Base-by-base conservation (phyloP, 2,113 vertebrate species). In the Tinamus guttatus region DNA sequence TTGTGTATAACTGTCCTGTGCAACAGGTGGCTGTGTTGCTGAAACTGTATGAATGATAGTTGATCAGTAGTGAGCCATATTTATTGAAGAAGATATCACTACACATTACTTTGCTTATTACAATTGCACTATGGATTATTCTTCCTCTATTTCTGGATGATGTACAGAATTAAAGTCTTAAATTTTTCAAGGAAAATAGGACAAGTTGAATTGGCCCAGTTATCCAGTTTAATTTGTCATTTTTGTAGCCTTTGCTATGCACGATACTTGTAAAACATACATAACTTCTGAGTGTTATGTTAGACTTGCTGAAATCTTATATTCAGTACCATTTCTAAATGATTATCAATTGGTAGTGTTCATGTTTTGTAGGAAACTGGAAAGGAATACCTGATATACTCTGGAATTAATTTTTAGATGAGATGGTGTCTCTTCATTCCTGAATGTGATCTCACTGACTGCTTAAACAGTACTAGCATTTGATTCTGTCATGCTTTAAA, bases 41-140 rank as follows among this genome's bases (percentile, higher is more conserved):
- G 92, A 83, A 95, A 82, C 75, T 80, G 87, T 92, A 80, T 64
- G 76, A 77, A 91, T 78, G 95, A 89, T 89, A 94, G 83, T 82
- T 85, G 96, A 93, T 93, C 90, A 91, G 87, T 95, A 96, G 97
- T 95, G 97, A 98, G 97, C 97, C 98, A 97, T 98, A 97, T 98
- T 97, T 98, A 96, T 96, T 97, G 67, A 68, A 43, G 86, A 96
- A 94, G 92, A 94, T 91, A 94, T 93, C 97, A 97, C 96, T 97
- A 97, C 96, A 75, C 96, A 76, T 95, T 91, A 93, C 81, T 73
- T 89, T 97, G 97, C 97, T 98, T 95, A 96, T 95, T 97, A 94
- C 97, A 90, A 98, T 97, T 97, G 97, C 97, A 98, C 98, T 98
- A 97, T 96, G 96, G 96, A 84, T 96, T 97, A 92, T 94, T 95